These are phyloP conservation scores for Digitonthophagus gazella DNA, from an alignment of 2,888 invertebrate genomes.

Conservation along the genomic window DNA sequence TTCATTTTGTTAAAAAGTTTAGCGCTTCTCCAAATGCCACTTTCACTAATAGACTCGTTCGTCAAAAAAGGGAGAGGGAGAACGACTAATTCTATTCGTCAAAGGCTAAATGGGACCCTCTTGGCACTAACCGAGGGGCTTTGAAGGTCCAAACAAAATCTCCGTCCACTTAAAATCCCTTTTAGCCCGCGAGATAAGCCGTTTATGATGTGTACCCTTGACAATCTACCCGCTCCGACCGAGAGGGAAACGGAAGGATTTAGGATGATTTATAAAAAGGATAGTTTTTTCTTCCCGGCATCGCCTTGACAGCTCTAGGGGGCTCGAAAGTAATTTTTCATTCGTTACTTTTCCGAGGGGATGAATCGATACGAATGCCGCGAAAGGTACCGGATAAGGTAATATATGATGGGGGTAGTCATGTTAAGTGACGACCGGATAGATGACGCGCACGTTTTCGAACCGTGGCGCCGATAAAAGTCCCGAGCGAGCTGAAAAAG, in stretches of 20 bases:
- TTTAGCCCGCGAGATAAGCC: conserved; percentile 8
- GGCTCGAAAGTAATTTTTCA: conserved; percentile 9
- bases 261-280: conserved; percentile 12
- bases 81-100: neutral
- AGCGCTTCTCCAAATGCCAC: neutral
- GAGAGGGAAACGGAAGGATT: conserved; percentile 3
- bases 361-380: conserved; percentile 10
- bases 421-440: neutral
- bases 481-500: neutral
- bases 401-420: neutral
- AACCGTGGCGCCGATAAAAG: neutral
- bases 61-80: neutral
- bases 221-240: conserved; percentile 7
- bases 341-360: conserved; percentile 10
- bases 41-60: neutral
- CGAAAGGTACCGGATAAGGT: neutral
- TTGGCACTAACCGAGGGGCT: neutral
- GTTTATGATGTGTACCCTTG: conserved; percentile 17
- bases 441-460: neutral
- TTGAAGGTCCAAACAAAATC: neutral
- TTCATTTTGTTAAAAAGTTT: neutral
- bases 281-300: conserved; percentile 8
- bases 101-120: neutral
- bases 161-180: neutral
- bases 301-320: neutral